Evolutionary conservation across 2,888 invertebrate species (phyloP).

Genomic region (Trichopria drosophilae): DNA sequence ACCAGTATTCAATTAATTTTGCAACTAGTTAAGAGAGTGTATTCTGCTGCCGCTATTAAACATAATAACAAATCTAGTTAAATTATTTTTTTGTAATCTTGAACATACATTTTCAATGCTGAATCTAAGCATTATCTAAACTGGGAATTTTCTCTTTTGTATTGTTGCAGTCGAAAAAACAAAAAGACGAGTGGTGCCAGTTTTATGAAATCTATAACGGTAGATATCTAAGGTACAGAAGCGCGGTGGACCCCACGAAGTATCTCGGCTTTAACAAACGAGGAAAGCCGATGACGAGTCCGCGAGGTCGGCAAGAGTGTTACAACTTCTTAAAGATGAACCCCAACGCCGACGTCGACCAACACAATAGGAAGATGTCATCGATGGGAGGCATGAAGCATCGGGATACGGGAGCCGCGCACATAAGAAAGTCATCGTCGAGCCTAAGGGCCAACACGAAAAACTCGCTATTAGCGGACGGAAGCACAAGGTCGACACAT

Average conservation of each 20-base stretch:
- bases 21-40: too few relatives aligned
- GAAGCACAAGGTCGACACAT: constrained; percentile 41
- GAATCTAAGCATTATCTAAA: too few relatives aligned
- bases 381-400: constrained; percentile 53
- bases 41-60: too few relatives aligned
- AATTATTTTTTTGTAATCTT: too few relatives aligned
- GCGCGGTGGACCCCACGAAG: constrained; percentile 65
- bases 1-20: too few relatives aligned
- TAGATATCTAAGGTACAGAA: constrained; percentile 68
- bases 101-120: too few relatives aligned
- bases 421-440: constrained; percentile 59
- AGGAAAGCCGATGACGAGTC: constrained; percentile 62
- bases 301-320: constrained; percentile 61
- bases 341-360: constrained; percentile 65
- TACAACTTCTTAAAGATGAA: constrained; percentile 68
- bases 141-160: constrained; percentile 35
- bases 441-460: constrained; percentile 44
- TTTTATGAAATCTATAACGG: constrained; percentile 69
- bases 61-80: too few relatives aligned
- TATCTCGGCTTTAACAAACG: constrained; percentile 68
- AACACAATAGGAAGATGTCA: constrained; percentile 65
- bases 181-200: constrained; percentile 65
- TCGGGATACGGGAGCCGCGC: constrained; percentile 45
- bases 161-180: constrained; percentile 64
- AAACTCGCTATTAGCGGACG: constrained; percentile 41